phyloP scores from a whole-genome alignment of 2,113 vertebrate genomes.

The Dolichallabes microphthalmus region DNA sequence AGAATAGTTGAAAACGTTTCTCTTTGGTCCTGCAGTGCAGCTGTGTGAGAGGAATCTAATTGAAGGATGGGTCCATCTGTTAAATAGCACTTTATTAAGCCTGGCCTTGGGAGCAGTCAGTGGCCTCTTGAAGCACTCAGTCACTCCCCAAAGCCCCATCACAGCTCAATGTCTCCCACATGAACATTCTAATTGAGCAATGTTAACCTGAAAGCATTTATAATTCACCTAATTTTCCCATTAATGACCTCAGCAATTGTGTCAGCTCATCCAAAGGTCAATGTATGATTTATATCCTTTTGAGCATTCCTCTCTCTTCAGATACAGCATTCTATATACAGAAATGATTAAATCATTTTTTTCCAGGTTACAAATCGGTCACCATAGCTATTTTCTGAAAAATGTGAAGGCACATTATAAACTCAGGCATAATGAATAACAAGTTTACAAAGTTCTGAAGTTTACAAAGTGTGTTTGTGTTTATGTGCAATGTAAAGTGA shows the following conservation, averaged over 20 bases:
- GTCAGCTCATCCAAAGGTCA: slow-evolving; percentile 6
- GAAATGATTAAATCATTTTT: background rate
- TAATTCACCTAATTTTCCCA: slow-evolving; percentile 36
- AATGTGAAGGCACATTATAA: background rate
- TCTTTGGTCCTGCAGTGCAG: background rate
- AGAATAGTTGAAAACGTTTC: background rate
- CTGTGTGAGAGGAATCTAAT: slow-evolving; percentile 42
- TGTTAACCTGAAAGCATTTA: slow-evolving; percentile 32
- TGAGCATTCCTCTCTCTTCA: background rate
- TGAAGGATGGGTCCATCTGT: slow-evolving; percentile 46
- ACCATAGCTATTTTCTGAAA: background rate
- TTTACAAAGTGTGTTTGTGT: background rate
- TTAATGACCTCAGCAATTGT: slow-evolving; percentile 32
- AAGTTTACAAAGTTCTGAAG: background rate
- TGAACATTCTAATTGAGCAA: slow-evolving; percentile 9
- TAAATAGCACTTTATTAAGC: slow-evolving; percentile 52
- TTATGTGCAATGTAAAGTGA: background rate
- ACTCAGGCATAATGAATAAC: background rate
- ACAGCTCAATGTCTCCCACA: slow-evolving; percentile 38
- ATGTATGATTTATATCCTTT: slow-evolving; percentile 3
- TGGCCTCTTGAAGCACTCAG: slow-evolving; percentile 34
- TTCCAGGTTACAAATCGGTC: background rate
- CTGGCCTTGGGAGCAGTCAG: slow-evolving; percentile 37
- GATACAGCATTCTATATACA: background rate
- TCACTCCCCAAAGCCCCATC: slow-evolving; percentile 22